These are phyloP conservation scores for Strigamia maritima DNA, from an alignment of 2,888 invertebrate species.

Conservation along the genomic window DNA sequence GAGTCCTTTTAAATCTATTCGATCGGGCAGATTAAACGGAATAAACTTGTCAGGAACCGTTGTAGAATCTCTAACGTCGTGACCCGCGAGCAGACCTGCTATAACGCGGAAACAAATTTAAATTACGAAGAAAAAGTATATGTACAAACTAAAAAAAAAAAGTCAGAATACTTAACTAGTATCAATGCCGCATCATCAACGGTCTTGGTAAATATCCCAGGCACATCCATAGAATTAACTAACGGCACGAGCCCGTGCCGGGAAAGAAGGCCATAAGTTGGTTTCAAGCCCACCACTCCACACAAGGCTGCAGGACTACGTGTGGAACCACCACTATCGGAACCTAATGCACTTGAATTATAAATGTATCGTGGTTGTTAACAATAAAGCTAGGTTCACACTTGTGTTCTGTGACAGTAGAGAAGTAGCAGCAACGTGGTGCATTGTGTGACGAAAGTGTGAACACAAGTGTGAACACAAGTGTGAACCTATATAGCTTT, in stretches of 20 bases:
- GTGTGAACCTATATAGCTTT: too few species aligned
- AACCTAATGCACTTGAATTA: constrained; percentile 87
- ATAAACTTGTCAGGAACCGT: constrained; percentile 58
- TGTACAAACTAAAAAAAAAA: too few species aligned
- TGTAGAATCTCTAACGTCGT: constrained; percentile 81
- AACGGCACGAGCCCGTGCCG: constrained; percentile 91
- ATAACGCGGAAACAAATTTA: too few species aligned
- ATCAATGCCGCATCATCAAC: constrained; percentile 74
- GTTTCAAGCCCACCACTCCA: constrained; percentile 92
- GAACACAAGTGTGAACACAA: too few species aligned
- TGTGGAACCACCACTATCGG: constrained; percentile 97
- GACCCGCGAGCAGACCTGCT: constrained; percentile 70
- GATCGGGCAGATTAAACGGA: constrained; percentile 47
- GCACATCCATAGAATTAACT: constrained; percentile 96
- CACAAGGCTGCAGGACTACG: constrained; percentile 94
- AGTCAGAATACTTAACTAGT: constrained; percentile 58
- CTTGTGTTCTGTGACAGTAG: too few species aligned
- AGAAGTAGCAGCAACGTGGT: too few species aligned
- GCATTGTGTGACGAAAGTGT: too few species aligned
- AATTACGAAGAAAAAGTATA: neutral
- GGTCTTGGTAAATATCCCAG: constrained; percentile 79
- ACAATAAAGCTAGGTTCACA: too few species aligned
- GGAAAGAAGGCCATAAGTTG: constrained; percentile 91
- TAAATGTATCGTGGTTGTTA: too few species aligned
- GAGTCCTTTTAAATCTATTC: constrained; percentile 58